phyloP scores from a whole-genome alignment of 2,797 vertebrate species.

The Sebastes ruberrimus region DNA sequence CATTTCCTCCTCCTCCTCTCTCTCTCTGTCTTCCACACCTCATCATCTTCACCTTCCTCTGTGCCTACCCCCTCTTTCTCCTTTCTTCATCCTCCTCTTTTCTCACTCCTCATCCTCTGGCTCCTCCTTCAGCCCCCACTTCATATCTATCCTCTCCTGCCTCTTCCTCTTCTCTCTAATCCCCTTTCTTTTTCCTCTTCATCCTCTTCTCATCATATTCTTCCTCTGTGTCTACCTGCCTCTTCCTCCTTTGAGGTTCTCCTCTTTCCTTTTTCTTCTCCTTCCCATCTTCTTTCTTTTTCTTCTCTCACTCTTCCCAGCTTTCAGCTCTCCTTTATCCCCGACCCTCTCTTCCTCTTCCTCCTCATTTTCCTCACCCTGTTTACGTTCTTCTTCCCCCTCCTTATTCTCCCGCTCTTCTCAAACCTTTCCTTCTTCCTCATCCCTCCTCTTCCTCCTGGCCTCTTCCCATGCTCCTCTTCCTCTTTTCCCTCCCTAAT shows the following conservation, averaged over 20 bases:
- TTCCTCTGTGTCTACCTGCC: not conserved
- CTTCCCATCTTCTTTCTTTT: no score
- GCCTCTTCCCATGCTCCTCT: not conserved
- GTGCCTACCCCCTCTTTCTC: not conserved
- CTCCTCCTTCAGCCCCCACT: not conserved
- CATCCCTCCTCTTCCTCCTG: not conserved
- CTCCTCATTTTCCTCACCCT: not conserved
- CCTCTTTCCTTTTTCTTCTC: no score
- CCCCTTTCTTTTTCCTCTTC: not conserved
- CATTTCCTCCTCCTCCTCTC: not conserved
- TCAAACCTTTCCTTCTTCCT: rapidly evolving
- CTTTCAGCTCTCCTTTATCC: not conserved
- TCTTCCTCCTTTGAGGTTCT: not conserved
- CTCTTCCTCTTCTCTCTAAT: not conserved
- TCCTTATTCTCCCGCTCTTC: not conserved
- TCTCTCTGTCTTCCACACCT: not conserved
- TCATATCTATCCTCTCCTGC: not conserved
- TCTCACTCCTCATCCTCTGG: not conserved
- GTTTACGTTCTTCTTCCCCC: not conserved
- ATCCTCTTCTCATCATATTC: not conserved
- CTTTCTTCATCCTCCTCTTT: not conserved
- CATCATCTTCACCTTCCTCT: not conserved
- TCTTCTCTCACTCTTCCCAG: no score
- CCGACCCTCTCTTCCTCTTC: not conserved
- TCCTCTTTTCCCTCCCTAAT: not conserved